These are phyloP conservation scores for Amyelois transitella DNA, from an alignment of 1,140 invertebrate species.

Conservation along the genomic window DNA sequence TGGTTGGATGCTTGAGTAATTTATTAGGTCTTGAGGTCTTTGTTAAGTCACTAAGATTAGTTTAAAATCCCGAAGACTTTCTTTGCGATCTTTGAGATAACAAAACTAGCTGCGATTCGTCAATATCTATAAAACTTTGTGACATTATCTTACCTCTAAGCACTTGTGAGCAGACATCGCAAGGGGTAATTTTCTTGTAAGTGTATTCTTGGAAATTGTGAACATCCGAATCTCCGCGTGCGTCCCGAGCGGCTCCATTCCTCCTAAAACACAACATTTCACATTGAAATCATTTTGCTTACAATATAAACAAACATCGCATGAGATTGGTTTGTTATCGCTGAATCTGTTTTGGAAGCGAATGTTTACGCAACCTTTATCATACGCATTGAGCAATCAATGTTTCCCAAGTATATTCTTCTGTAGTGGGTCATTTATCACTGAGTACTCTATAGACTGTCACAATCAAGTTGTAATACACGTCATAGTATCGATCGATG, in stretches of 20 bases:
- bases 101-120: too few species aligned
- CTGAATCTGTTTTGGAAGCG: constrained; percentile 7
- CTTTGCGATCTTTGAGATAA: too few species aligned
- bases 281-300: neutral
- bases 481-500: constrained; percentile 49
- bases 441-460: constrained; percentile 22
- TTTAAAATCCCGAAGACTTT: too few species aligned
- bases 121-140: neutral
- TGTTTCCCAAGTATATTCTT: constrained; percentile 15
- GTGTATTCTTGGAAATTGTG: constrained; percentile 95
- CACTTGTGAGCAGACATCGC: constrained; percentile 94
- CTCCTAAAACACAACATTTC: constrained; percentile 76
- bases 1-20: too few species aligned
- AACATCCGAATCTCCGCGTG: constrained; percentile 77
- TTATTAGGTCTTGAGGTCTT: too few species aligned
- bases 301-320: neutral
- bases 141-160: constrained; percentile 80
- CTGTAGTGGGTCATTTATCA: constrained; percentile 38
- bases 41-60: too few species aligned
- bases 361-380: constrained; percentile 10
- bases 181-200: constrained; percentile 96
- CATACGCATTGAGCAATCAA: constrained; percentile 10
- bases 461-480: constrained; percentile 24
- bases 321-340: constrained; percentile 2
- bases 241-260: constrained; percentile 80